Percentiles rank a stretch among this genome's conserved stretches.
Conservation (phyloP, 2,888 invertebrate genomes). For the Actias luna region DNA sequence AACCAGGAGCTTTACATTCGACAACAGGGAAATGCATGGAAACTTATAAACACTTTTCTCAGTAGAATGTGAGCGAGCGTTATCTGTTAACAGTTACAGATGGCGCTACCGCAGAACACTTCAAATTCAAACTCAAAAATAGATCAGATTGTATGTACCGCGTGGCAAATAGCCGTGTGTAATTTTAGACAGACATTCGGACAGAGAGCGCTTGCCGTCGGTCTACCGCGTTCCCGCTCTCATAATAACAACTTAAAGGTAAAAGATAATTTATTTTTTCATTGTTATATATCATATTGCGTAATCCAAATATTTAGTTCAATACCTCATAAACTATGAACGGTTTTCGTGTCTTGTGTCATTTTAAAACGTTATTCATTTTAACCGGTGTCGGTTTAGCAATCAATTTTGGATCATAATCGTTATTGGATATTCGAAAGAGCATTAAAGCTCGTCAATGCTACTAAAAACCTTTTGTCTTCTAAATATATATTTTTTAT, state of each 20-base stretch:
- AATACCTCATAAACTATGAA: neutral
- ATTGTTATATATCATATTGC: neutral
- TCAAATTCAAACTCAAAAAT: neutral
- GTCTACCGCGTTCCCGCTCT: neutral
- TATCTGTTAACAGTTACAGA: neutral
- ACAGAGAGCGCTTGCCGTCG: neutral
- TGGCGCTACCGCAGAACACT: neutral
- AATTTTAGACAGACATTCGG: slow-evolving; percentile 5
- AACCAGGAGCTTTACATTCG: no score
- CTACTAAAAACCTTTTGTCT: no score
- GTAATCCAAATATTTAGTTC: neutral
- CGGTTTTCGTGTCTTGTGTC: neutral
- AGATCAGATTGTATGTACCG: neutral
- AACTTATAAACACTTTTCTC: no score
- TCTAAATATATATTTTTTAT: no score
- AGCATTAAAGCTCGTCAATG: no score
- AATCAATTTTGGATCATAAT: no score
- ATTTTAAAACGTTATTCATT: neutral
- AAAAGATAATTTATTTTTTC: neutral
- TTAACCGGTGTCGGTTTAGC: no score
- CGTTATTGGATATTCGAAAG: no score
- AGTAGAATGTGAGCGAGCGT: neutral
- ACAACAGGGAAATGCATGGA: no score
- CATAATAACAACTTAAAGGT: neutral
- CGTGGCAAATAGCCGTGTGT: neutral